These are phyloP conservation scores for Hydrolagus affinis DNA, from an alignment of 2,113 vertebrate species.

Conservation along the genomic window DNA sequence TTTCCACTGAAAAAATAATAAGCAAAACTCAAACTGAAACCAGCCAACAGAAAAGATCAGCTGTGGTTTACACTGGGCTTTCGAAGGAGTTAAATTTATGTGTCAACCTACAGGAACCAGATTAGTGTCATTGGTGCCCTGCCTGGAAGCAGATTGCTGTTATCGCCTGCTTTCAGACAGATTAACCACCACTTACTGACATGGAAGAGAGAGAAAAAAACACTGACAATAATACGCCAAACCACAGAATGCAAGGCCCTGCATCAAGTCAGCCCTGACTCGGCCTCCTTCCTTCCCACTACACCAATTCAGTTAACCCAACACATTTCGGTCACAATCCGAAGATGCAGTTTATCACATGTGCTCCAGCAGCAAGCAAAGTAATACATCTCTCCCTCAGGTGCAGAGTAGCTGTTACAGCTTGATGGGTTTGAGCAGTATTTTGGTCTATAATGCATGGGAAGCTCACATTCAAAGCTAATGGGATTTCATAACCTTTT, in stretches of 20 bases:
- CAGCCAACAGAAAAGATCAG: background rate
- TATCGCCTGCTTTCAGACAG: background rate
- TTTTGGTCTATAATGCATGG: background rate
- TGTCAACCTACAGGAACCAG: background rate
- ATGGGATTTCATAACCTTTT: background rate
- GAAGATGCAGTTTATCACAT: background rate
- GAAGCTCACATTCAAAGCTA: background rate
- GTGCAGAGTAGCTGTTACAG: background rate
- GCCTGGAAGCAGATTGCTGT: background rate
- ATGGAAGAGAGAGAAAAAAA: too few species aligned
- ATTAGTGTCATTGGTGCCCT: background rate
- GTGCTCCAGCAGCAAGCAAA: background rate
- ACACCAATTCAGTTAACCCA: too few species aligned
- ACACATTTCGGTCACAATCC: background rate
- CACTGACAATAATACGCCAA: background rate
- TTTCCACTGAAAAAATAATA: background rate
- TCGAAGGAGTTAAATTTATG: background rate
- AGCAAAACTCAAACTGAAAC: background rate
- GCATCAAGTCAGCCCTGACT: background rate
- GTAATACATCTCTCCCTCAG: background rate
- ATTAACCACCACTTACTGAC: background rate
- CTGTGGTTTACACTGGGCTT: background rate
- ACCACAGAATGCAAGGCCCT: background rate
- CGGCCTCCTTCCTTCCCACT: background rate
- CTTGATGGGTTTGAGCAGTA: background rate